Conservation (phyloP, 2,888 invertebrate species). For the Dexiosoma caninum region DNA sequence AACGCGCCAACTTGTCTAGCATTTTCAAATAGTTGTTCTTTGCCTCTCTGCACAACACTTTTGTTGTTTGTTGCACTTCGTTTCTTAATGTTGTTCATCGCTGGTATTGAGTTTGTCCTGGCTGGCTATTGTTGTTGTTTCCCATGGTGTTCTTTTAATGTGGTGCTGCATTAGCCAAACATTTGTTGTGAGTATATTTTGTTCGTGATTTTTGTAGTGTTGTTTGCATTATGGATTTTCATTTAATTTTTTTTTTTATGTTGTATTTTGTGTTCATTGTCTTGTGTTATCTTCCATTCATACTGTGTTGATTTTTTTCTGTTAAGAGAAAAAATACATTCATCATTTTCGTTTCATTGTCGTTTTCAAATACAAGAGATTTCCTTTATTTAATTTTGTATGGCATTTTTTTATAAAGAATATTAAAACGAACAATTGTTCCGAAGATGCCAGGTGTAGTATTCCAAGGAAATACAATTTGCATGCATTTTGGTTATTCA, state of each 20-base stretch:
- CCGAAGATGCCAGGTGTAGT: constrained; percentile 56
- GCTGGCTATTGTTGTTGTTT: constrained; percentile 6
- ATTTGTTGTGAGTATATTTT: constrained; percentile 50
- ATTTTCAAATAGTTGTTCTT: constrained; percentile 41
- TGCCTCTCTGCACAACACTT: neutral
- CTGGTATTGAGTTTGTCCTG: constrained; percentile 31
- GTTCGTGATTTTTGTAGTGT: constrained; percentile 62
- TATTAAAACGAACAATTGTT: constrained; percentile 52
- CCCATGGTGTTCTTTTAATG: constrained; percentile 33
- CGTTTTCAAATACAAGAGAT: constrained; percentile 52
- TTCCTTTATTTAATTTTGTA: constrained; percentile 47
- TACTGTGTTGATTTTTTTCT: constrained; percentile 11
- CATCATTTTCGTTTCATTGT: constrained; percentile 58
- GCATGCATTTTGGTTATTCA: constrained; percentile 47
- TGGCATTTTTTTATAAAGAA: constrained; percentile 3
- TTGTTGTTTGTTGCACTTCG: constrained; percentile 35
- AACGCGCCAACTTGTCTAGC: constrained; percentile 73
- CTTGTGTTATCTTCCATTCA: constrained; percentile 23
- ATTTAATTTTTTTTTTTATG: constrained; percentile 56
- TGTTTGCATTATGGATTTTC: constrained; percentile 59
- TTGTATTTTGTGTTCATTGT: constrained; percentile 25
- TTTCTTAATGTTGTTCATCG: constrained; percentile 47
- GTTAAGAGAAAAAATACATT: constrained; percentile 49
- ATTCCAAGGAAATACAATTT: constrained; percentile 56
- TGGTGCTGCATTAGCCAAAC: constrained; percentile 45